Conservation (phyloP, 2,888 invertebrate species). For the Andrena camellia region DNA sequence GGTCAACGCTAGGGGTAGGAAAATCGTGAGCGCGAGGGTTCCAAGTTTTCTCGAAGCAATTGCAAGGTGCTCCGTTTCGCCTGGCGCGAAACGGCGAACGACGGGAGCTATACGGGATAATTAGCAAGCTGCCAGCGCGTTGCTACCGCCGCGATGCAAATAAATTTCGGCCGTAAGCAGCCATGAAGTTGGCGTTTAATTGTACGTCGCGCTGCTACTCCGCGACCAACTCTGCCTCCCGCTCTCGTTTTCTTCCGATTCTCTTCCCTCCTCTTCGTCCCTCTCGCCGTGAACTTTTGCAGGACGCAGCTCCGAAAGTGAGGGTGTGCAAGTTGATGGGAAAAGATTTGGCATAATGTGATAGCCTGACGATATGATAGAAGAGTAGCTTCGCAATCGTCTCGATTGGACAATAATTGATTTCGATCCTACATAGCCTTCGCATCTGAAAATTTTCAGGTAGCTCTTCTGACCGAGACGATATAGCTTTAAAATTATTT, state of each 20-base stretch:
- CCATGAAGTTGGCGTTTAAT: slow-evolving; percentile 80
- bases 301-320: slow-evolving; percentile 31
- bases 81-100: slow-evolving; percentile 48
- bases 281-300: slow-evolving; percentile 39
- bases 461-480: too few species aligned
- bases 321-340: not conserved
- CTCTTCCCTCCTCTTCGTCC: slow-evolving; percentile 10
- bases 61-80: slow-evolving; percentile 54
- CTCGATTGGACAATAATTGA: too few species aligned
- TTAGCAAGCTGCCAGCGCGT: slow-evolving; percentile 74
- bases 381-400: too few species aligned
- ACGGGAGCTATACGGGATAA: slow-evolving; percentile 71
- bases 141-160: slow-evolving; percentile 72
- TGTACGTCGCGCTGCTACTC: slow-evolving; percentile 55
- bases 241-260: slow-evolving; percentile 18
- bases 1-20: slow-evolving; percentile 16
- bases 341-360: not conserved
- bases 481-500: too few species aligned
- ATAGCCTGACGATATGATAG: not conserved
- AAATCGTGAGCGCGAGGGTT: slow-evolving; percentile 72
- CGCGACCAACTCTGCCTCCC: slow-evolving; percentile 4
- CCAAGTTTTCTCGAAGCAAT: slow-evolving; percentile 69
- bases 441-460: too few species aligned
- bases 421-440: too few species aligned
- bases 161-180: slow-evolving; percentile 78